Percentiles rank a stretch among this genome's conserved stretches.
Evolutionary conservation across 1,140 invertebrate species (phyloP).

Genomic region (Rhysida immarginata): DNA sequence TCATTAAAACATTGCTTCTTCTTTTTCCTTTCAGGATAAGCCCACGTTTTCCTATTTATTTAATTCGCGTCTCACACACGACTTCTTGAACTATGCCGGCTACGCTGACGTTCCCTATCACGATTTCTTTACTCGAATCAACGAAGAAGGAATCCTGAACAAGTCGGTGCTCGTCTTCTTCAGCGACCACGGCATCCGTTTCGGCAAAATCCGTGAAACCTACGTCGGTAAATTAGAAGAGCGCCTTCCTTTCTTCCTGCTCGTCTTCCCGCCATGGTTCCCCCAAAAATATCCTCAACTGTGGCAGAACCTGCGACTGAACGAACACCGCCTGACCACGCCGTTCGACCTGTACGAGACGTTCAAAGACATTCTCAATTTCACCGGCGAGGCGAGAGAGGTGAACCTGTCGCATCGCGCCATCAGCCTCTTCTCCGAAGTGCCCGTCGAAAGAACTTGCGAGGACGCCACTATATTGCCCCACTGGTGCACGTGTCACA

Average conservation of each 20-base stretch:
- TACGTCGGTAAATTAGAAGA: conserved; percentile 40
- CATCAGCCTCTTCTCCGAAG: conserved; percentile 25
- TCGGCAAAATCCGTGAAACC: conserved; percentile 34
- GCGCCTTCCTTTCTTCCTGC: conserved; percentile 37
- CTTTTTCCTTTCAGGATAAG: not conserved
- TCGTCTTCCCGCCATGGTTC: conserved; percentile 35
- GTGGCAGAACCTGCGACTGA: conserved; percentile 25
- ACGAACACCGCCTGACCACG: conserved; percentile 29
- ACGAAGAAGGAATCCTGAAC: conserved; percentile 23
- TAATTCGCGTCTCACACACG: conserved; percentile 29
- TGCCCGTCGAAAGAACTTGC: conserved; percentile 29
- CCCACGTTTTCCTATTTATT: conserved; percentile 22
- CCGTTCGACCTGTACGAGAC: conserved; percentile 36
- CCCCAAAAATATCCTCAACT: conserved; percentile 25
- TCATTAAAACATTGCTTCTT: not conserved
- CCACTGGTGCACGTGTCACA: conserved; percentile 40
- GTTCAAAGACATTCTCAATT: conserved; percentile 14
- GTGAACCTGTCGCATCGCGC: conserved; percentile 16
- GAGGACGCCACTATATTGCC: conserved; percentile 32
- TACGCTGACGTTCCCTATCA: conserved; percentile 24
- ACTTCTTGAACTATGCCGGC: conserved; percentile 24
- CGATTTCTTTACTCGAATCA: conserved; percentile 24
- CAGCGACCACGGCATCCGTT: conserved; percentile 42
- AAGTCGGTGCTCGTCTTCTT: conserved; percentile 38
- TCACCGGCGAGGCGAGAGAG: conserved; percentile 8